These are phyloP conservation scores for Allolobophora icterica DNA, from an alignment of 2,888 invertebrate species.

Conservation along the genomic window DNA sequence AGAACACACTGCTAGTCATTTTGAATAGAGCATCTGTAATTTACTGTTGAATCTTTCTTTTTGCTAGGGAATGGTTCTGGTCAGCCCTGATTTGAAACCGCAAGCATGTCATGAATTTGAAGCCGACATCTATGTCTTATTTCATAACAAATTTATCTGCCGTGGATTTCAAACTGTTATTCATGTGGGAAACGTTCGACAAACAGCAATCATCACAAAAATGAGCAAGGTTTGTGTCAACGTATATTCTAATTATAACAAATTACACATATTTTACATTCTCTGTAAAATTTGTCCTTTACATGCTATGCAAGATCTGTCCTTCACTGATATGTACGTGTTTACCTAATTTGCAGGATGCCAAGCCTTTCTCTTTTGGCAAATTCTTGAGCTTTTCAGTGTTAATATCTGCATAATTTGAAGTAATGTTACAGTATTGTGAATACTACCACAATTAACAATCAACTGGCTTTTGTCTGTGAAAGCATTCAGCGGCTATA, in stretches of 20 bases:
- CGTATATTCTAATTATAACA: not conserved
- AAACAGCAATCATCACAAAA: constrained; percentile 82
- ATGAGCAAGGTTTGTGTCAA: constrained; percentile 52
- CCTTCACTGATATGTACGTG: not conserved
- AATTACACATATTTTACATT: not conserved
- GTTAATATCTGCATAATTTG: not conserved
- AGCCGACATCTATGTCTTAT: constrained; percentile 88
- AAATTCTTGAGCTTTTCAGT: not conserved
- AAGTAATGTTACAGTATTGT: not conserved
- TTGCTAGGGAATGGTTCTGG: constrained; percentile 62
- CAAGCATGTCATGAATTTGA: constrained; percentile 68
- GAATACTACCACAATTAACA: not conserved
- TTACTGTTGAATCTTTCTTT: not conserved
- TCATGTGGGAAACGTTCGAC: constrained; percentile 92
- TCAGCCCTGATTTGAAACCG: constrained; percentile 55
- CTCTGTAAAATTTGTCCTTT: not conserved
- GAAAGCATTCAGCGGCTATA: not conserved
- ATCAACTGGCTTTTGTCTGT: not conserved
- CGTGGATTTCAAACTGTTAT: constrained; percentile 78
- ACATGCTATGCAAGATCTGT: too few relatives aligned
- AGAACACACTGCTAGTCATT: not conserved
- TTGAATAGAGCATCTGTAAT: not conserved
- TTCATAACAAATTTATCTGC: constrained; percentile 72
- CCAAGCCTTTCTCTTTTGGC: not conserved
- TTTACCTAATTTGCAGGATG: not conserved